A percentile compares a stretch with the other conserved stretches of the same genome.
Evolutionary conservation across 2,797 vertebrate genomes (phyloP).

Genomic region (Tympanoctomys barrerae): DNA sequence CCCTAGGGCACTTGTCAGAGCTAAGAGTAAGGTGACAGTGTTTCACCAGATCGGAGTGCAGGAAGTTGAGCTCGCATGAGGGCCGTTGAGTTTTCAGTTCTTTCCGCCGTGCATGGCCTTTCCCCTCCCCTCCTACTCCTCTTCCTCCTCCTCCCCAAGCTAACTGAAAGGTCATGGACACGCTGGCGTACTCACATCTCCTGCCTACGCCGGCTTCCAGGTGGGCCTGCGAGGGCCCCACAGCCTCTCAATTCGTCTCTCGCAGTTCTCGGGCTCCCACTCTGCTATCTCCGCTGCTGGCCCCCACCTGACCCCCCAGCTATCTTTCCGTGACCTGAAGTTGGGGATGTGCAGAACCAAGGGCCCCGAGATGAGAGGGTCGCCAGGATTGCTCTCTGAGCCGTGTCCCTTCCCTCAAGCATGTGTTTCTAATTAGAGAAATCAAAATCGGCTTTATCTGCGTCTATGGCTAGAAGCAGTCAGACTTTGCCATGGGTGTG

Average conservation of each 20-base stretch:
- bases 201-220: not conserved
- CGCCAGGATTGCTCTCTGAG: not conserved
- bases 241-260: not conserved
- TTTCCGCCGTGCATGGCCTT: not conserved
- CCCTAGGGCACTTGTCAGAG: not conserved
- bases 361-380: not conserved
- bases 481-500: not conserved
- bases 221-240: not conserved
- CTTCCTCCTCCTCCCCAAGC: not conserved
- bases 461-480: constrained; percentile 31
- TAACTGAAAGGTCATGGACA: not conserved
- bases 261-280: not conserved
- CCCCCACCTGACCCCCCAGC: accelerated
- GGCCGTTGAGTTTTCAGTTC: not conserved
- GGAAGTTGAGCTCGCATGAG: not conserved
- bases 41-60: not conserved
- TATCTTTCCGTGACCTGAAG: not conserved
- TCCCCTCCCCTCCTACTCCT: not conserved
- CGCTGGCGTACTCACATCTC: not conserved
- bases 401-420: not conserved
- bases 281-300: not conserved
- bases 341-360: not conserved
- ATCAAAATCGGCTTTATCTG: not conserved
- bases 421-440: constrained; percentile 51
- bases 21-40: not conserved